Evolutionary conservation across 1,140 invertebrate genomes (phyloP).

Genomic region (Antheraea mylitta): DNA sequence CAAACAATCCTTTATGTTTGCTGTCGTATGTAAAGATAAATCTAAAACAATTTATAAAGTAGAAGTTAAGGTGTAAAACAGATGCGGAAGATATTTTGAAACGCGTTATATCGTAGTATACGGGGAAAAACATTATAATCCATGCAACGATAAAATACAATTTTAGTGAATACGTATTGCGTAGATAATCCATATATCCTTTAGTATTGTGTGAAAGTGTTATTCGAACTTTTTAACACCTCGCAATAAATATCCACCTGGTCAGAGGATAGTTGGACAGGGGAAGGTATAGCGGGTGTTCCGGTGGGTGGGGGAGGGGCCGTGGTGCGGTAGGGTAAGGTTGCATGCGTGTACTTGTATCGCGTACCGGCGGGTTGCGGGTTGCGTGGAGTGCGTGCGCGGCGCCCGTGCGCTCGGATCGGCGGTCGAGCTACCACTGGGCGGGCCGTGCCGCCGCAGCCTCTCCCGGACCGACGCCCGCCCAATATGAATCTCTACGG

Average conservation of each 20-base stretch:
- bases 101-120: neutral
- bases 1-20: too few species aligned
- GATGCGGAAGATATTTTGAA: neutral
- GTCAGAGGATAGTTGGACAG: conserved; percentile 23
- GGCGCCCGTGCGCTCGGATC: conserved; percentile 64
- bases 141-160: neutral
- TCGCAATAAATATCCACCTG: conserved; percentile 66
- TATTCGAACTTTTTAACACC: conserved; percentile 32
- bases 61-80: neutral
- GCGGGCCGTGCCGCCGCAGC: conserved; percentile 46
- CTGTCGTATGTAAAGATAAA: too few species aligned
- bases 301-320: conserved; percentile 21
- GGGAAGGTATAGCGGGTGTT: conserved; percentile 10
- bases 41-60: neutral
- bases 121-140: neutral
- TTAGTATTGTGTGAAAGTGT: conserved; percentile 7
- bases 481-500: conserved; percentile 38
- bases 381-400: conserved; percentile 50
- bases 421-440: conserved; percentile 62
- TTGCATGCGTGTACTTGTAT: conserved; percentile 51
- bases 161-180: conserved; percentile 1
- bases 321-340: conserved; percentile 20
- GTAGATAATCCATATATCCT: neutral
- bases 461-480: conserved; percentile 50
- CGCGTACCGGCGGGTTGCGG: conserved; percentile 64